Conservation (phyloP, 1,140 invertebrate genomes). For the Phthorimaea operculella region DNA sequence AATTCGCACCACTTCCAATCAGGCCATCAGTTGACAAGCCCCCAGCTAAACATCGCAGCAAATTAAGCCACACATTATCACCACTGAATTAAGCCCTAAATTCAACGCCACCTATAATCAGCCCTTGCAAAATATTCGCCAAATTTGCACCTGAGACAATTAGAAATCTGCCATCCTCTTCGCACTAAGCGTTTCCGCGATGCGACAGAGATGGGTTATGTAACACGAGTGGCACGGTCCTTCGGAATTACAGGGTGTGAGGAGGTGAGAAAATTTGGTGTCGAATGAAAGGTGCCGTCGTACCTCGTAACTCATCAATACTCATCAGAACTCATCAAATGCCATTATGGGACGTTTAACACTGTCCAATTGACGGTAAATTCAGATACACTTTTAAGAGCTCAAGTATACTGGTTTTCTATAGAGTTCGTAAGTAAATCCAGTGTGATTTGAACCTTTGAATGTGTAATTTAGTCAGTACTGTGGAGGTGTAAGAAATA, state of each 20-base stretch:
- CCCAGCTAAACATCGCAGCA: background rate
- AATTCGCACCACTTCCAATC: background rate
- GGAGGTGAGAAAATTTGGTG: conserved; percentile 45
- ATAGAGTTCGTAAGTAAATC: too few species aligned
- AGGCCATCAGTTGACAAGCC: background rate
- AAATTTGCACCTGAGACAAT: conserved; percentile 3
- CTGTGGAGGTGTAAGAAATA: too few species aligned
- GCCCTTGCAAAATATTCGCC: background rate
- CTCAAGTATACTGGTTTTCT: too few species aligned
- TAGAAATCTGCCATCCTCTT: background rate
- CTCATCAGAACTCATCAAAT: conserved; percentile 10
- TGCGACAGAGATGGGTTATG: background rate
- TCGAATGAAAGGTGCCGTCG: conserved; percentile 17
- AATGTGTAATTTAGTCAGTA: too few species aligned
- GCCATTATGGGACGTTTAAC: background rate
- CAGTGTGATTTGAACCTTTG: too few species aligned
- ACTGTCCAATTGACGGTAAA: too few species aligned
- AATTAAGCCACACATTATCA: background rate
- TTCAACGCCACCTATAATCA: background rate
- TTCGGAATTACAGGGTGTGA: conserved; percentile 30
- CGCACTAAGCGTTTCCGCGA: background rate
- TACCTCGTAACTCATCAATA: conserved; percentile 13
- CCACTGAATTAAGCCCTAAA: background rate
- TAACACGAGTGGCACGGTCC: conserved; percentile 13
- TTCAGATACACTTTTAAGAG: too few species aligned